These are phyloP conservation scores for Notarius quadriscutis DNA, from an alignment of 2,113 vertebrate species.

Conservation along the genomic window DNA sequence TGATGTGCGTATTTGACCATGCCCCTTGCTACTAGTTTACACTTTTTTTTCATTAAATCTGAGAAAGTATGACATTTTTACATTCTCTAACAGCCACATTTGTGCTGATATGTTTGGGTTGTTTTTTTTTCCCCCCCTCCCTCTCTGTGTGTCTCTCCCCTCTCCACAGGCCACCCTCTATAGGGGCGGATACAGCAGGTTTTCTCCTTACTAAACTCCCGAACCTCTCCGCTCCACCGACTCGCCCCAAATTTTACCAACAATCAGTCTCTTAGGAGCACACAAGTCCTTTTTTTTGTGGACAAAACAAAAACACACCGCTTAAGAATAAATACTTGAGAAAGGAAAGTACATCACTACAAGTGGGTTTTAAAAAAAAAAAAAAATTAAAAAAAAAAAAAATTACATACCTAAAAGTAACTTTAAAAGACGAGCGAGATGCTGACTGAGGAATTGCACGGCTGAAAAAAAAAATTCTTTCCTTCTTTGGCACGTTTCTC, in stretches of 20 bases:
- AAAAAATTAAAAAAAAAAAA: background rate
- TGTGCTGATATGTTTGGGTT: background rate
- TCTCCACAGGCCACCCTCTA: constrained; percentile 73
- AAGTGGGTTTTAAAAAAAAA: constrained; percentile 32
- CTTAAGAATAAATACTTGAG: constrained; percentile 37
- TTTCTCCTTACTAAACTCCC: constrained; percentile 72
- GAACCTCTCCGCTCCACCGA: constrained; percentile 31
- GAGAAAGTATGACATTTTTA: background rate
- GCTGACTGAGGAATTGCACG: constrained; percentile 47
- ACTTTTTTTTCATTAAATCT: background rate
- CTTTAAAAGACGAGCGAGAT: constrained; percentile 28
- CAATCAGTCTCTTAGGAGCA: constrained; percentile 44
- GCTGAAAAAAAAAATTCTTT: constrained; percentile 28
- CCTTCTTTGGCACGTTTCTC: constrained; percentile 53
- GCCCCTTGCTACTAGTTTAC: background rate
- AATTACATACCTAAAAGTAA: constrained; percentile 28
- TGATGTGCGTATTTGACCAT: background rate
- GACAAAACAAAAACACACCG: constrained; percentile 38
- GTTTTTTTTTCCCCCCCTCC: no score
- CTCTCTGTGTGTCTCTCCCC: background rate
- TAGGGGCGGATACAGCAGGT: constrained; percentile 80
- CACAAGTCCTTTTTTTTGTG: constrained; percentile 32
- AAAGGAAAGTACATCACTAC: constrained; percentile 49
- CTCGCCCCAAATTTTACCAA: constrained; percentile 46
- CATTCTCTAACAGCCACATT: background rate